Percentiles rank a stretch among this genome's conserved stretches.
Evolutionary conservation across 1,140 invertebrate species (phyloP).

Genomic region (Varroa destructor): DNA sequence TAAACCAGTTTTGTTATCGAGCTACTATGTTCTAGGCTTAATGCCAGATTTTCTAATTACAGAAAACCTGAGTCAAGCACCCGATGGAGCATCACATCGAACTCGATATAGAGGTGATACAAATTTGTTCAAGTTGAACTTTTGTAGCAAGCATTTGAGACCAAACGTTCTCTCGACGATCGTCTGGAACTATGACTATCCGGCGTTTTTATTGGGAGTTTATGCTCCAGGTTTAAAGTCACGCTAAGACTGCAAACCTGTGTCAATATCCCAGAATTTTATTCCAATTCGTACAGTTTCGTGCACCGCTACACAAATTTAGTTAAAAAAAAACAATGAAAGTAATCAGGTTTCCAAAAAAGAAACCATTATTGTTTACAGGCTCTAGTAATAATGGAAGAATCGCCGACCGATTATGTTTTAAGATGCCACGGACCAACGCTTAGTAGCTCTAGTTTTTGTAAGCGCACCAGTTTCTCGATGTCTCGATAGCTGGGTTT

Average conservation of each 20-base stretch:
- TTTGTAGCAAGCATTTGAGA: conserved; percentile 26
- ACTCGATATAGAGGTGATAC: neutral
- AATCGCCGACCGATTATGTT: too few relatives aligned
- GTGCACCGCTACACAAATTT: too few relatives aligned
- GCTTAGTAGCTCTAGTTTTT: too few relatives aligned
- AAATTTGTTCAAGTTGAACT: neutral
- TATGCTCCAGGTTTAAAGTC: conserved; percentile 25
- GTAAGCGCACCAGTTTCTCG: too few relatives aligned
- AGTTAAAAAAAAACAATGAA: too few relatives aligned
- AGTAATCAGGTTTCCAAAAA: too few relatives aligned
- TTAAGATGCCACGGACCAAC: too few relatives aligned
- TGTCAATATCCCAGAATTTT: conserved; percentile 3
- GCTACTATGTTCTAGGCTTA: conserved; percentile 16
- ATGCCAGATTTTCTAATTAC: neutral
- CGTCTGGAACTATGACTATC: conserved; percentile 21
- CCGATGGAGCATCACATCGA: neutral
- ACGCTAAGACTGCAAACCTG: neutral
- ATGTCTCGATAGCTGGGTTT: too few relatives aligned
- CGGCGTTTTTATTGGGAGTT: conserved; percentile 1
- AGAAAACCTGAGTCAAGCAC: conserved; percentile 26
- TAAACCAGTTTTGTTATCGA: conserved; percentile 9
- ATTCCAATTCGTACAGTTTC: too few relatives aligned
- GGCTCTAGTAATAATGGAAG: too few relatives aligned
- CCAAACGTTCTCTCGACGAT: neutral
- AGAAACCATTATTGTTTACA: too few relatives aligned